phyloP scores from a whole-genome alignment of 2,113 vertebrate species.

The Scolopax mira region DNA sequence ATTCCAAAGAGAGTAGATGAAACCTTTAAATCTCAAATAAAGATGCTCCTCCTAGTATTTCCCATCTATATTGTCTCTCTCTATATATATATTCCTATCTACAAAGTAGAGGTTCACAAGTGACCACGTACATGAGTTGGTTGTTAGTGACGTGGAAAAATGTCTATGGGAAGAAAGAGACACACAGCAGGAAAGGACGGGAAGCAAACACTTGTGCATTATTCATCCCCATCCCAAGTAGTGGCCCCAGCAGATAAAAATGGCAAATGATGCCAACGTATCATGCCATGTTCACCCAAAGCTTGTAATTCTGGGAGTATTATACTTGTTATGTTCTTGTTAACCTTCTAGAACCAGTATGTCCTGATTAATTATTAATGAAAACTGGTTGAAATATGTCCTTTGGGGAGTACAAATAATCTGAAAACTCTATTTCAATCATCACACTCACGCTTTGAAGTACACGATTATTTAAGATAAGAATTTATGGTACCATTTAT shows the following conservation, averaged over 20 bases:
- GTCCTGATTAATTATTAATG: slow-evolving; percentile 20
- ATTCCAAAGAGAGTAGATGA: neutral
- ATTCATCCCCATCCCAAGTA: neutral
- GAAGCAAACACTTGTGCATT: neutral
- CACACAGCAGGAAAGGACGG: neutral
- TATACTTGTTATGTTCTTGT: neutral
- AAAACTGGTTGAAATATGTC: neutral
- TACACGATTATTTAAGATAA: neutral
- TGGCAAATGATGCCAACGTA: neutral
- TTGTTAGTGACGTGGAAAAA: neutral
- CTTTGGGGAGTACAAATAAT: neutral
- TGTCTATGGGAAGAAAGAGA: neutral
- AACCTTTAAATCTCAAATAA: neutral
- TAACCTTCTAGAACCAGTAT: neutral
- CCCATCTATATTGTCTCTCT: neutral
- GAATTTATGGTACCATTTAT: neutral
- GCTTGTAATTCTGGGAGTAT: neutral
- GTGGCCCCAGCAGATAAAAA: neutral
- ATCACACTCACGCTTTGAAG: neutral
- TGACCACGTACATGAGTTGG: fast-evolving
- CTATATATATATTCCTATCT: no score
- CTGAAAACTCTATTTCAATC: neutral
- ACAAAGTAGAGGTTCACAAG: neutral
- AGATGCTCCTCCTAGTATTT: neutral
- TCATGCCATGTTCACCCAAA: neutral